These are phyloP conservation scores for Thomomys bottae DNA, from an alignment of 2,113 vertebrate genomes.

Conservation along the genomic window DNA sequence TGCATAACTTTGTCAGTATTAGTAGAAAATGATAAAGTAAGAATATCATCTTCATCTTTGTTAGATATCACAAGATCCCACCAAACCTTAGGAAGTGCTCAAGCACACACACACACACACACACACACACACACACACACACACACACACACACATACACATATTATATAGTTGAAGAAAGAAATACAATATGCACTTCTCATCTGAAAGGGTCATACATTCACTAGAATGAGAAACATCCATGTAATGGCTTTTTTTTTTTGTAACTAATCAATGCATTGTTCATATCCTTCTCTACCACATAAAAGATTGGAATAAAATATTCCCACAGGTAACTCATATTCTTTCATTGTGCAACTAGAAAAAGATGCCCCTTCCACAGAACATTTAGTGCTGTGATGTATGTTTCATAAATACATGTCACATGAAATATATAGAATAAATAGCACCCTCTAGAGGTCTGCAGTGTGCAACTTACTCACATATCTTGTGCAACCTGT, in stretches of 20 bases:
- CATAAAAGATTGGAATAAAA: not conserved
- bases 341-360: not conserved
- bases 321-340: not conserved
- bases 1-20: not conserved
- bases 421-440: not conserved
- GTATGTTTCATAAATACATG: not conserved
- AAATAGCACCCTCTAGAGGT: not conserved
- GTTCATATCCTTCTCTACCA: not conserved
- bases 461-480: not conserved
- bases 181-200: not conserved
- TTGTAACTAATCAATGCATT: not conserved
- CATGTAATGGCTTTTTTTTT: not conserved
- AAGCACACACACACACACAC: not conserved
- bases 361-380: not conserved
- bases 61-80: not conserved
- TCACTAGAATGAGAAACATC: not conserved
- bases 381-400: not conserved
- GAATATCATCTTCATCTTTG: not conserved
- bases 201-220: not conserved
- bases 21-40: constrained; percentile 11
- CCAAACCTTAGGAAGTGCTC: not conserved
- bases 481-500: not conserved
- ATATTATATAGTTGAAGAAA: not conserved
- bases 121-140: not conserved
- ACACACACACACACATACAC: not conserved